Base-by-base conservation (phyloP, 2,888 invertebrate genomes). In the Pristionchus arcanus region DNA sequence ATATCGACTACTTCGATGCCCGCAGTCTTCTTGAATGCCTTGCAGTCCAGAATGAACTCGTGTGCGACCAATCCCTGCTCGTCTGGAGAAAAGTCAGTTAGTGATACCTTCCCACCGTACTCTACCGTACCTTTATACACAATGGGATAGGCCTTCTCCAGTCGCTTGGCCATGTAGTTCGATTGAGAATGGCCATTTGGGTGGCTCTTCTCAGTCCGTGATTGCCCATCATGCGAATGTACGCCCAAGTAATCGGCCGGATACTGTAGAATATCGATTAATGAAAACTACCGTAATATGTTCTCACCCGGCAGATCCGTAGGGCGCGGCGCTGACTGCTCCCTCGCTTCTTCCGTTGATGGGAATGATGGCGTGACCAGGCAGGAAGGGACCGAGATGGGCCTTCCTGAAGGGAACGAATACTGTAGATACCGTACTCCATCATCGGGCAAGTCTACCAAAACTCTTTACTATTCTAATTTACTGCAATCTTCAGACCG, bases 181-280 rank as follows among this genome's bases (percentile, higher is more conserved):
- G 99, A 96, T 99, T 99, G 9, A 99, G 96, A 92, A 99, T 99
- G 15, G 99, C 99, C 77, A 93, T 97, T 96, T 99, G 98, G 13
- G 93, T 90, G 21, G 95, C 94, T 89, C 92, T 92, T 84, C 90
- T 91, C 89, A 95, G 91, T 66, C 94, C 99, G 90, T 97, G 96
- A 0, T 97, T 97, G 2, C 99, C 99, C 99, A 99, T 99, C 97
- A 99, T 97, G 96, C 96, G 97, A 90, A 98, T 97, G 95, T 98
- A 98, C 0, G 98, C 98, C 99, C 99, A 99, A 1, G 99, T 98
- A 93, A 99, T 99, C 0, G 99, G 99, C 63, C 99, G 96, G 95
- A 99, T 99, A 2, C 98, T 98, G 16, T 89, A 91, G 84, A 2
- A n/a, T 15, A 77, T 77, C 53, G 81, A 81, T 81, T 28, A 4